phyloP scores from a whole-genome alignment of 2,888 invertebrate species.

The Drosophila anceps region DNA sequence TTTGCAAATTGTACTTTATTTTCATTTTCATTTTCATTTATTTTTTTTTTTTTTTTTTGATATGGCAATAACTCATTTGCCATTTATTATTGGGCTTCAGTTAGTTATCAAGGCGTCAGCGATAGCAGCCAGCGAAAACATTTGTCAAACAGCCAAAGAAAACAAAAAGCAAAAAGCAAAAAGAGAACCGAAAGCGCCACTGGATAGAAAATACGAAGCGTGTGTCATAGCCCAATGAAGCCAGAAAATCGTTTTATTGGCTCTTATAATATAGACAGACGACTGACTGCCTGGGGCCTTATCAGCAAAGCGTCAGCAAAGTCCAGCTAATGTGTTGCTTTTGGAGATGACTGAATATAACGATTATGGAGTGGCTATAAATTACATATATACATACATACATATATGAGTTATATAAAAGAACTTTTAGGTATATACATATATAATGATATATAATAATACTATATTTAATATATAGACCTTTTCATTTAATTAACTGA shows the following conservation, averaged over 20 bases:
- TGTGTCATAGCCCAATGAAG: slow-evolving; percentile 13
- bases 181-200: slow-evolving; percentile 1
- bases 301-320: not conserved
- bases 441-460: not conserved
- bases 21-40: too few species aligned
- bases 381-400: not conserved
- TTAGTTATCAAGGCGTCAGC: slow-evolving; percentile 46
- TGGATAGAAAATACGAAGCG: not conserved
- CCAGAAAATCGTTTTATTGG: slow-evolving; percentile 8
- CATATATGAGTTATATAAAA: not conserved
- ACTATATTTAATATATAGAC: not conserved
- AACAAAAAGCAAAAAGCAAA: slow-evolving; percentile 7
- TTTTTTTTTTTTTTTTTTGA: slow-evolving; percentile 7
- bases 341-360: not conserved
- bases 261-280: not conserved
- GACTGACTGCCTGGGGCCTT: not conserved
- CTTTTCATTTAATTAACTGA: not conserved
- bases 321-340: not conserved
- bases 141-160: slow-evolving; percentile 21
- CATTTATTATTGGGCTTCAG: slow-evolving; percentile 32
- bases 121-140: slow-evolving; percentile 41
- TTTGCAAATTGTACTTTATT: slow-evolving; percentile 29
- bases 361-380: not conserved
- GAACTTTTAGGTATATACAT: too few species aligned
- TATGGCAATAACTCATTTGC: slow-evolving; percentile 43